These are phyloP conservation scores for Lycorma delicatula DNA, from an alignment of 1,140 invertebrate species.

Conservation along the genomic window DNA sequence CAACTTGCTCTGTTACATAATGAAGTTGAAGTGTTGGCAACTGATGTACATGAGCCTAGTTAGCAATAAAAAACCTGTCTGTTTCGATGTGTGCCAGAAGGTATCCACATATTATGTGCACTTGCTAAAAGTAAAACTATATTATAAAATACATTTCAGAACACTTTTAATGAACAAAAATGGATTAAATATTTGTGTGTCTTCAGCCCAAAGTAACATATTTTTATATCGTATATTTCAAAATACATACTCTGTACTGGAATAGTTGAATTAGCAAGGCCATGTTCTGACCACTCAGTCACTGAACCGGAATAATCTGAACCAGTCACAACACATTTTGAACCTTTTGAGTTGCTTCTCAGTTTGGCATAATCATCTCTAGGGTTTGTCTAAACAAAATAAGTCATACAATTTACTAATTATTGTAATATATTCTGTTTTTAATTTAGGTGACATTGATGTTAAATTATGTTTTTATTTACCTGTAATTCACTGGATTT, in stretches of 20 bases:
- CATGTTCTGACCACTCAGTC: constrained; percentile 26
- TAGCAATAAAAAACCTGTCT: too few species aligned
- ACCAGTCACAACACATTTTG: constrained; percentile 22
- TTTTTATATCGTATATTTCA: not conserved
- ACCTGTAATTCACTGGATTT: too few species aligned
- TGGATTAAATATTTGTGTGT: not conserved
- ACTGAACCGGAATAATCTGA: constrained; percentile 27
- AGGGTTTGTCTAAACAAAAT: constrained; percentile 19
- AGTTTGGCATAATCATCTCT: constrained; percentile 23
- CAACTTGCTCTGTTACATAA: too few species aligned
- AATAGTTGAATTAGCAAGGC: constrained; percentile 13
- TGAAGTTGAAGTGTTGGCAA: too few species aligned
- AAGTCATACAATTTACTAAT: not conserved
- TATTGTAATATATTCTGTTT: not conserved
- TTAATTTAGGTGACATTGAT: too few species aligned
- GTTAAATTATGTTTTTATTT: too few species aligned
- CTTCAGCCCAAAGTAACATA: not conserved
- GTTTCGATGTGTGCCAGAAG: too few species aligned
- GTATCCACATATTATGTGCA: too few species aligned
- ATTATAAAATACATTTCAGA: not conserved
- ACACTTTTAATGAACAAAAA: not conserved
- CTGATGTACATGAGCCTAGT: too few species aligned
- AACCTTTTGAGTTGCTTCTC: constrained; percentile 17
- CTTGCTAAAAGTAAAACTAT: not conserved
- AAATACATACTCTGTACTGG: constrained; percentile 21